phyloP scores from a whole-genome alignment of 2,113 vertebrate genomes.

The Bungarus multicinctus region DNA sequence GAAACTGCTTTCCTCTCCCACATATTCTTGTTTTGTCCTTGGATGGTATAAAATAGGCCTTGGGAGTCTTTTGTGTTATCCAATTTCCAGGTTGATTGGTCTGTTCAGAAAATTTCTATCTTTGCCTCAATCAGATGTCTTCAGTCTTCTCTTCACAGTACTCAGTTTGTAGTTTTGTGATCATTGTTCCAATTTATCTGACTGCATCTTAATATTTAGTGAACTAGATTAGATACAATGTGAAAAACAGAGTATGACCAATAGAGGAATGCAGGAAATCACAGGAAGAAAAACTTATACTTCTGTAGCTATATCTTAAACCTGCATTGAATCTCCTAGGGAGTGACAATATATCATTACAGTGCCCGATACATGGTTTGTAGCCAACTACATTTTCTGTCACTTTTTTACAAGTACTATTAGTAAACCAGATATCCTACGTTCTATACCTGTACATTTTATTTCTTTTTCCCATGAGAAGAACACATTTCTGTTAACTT shows the following conservation, averaged over 20 bases:
- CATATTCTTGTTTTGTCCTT: not conserved
- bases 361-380: not conserved
- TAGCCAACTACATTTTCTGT: not conserved
- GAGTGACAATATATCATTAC: not conserved
- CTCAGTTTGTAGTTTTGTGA: not conserved
- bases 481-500: not conserved
- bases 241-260: not conserved
- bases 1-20: not conserved
- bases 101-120: not conserved
- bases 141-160: not conserved
- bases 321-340: not conserved
- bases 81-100: not conserved
- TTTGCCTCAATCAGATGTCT: not conserved
- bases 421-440: not conserved
- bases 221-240: not conserved
- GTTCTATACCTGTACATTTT: not conserved
- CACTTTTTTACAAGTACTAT: not conserved
- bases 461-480: not conserved
- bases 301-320: not conserved
- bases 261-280: not conserved
- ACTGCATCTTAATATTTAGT: not conserved
- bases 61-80: not conserved
- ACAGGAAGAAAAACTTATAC: not conserved
- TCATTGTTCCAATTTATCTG: not conserved
- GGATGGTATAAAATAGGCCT: not conserved